Evolutionary conservation across 2,797 vertebrate species (phyloP).

Genomic region (Eulemur albifrons): DNA sequence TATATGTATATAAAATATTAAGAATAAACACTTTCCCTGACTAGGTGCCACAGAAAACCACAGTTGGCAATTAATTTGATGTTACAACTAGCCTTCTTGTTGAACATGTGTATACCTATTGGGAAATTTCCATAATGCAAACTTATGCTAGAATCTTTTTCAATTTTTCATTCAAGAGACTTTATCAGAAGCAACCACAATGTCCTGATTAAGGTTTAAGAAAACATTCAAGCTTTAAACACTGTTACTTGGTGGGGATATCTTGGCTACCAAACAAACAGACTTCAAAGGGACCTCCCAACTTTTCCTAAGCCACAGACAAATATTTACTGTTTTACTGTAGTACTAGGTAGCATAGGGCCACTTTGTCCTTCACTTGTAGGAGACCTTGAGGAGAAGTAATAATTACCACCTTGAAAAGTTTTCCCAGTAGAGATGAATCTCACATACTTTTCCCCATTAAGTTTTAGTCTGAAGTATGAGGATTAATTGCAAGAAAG

Average conservation of each 20-base stretch:
- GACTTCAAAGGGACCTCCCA: conserved; percentile 61
- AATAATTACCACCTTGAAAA: conserved; percentile 28
- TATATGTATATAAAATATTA: neutral
- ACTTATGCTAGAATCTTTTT: conserved; percentile 52
- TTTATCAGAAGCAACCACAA: conserved; percentile 53
- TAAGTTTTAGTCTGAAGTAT: neutral
- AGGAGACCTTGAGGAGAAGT: conserved; percentile 37
- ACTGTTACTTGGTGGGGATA: conserved; percentile 48
- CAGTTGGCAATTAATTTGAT: conserved; percentile 25
- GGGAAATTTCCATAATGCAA: conserved; percentile 43
- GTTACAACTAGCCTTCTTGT: conserved; percentile 48
- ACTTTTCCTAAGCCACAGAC: conserved; percentile 44
- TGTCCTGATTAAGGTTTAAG: conserved; percentile 36
- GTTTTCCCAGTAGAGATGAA: conserved; percentile 43
- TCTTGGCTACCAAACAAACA: conserved; percentile 51
- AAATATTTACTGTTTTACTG: conserved; percentile 71
- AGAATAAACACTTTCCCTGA: conserved; percentile 24
- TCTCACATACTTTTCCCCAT: neutral
- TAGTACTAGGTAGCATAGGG: neutral
- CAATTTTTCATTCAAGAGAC: conserved; percentile 57
- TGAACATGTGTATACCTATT: neutral
- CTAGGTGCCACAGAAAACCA: conserved; percentile 21
- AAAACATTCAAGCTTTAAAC: conserved; percentile 47
- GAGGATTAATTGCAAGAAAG: conserved; percentile 25
- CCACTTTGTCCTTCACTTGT: conserved; percentile 16